These are phyloP conservation scores for Mormyrops attenuatus DNA, from an alignment of 2,797 vertebrate genomes.

Conservation along the genomic window DNA sequence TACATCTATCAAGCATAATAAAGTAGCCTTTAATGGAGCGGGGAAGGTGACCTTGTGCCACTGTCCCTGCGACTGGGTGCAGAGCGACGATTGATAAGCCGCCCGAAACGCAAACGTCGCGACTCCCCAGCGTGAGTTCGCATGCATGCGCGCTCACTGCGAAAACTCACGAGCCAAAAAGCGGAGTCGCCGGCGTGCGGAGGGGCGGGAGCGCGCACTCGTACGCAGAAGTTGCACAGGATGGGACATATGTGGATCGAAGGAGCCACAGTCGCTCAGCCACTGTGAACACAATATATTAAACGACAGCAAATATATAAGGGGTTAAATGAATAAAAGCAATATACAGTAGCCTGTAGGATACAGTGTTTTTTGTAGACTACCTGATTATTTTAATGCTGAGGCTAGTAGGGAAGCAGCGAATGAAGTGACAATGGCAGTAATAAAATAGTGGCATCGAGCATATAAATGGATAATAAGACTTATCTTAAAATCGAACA, in stretches of 20 bases:
- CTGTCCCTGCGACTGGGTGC: constrained; percentile 43
- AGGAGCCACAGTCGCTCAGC: background rate
- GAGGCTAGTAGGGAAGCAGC: background rate
- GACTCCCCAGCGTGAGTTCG: background rate
- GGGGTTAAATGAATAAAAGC: background rate
- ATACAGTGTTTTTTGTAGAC: background rate
- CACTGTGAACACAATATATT: background rate
- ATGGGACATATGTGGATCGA: background rate
- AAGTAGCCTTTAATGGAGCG: constrained; percentile 54
- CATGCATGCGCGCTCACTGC: background rate
- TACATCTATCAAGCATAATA: constrained; percentile 58
- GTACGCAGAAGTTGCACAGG: background rate
- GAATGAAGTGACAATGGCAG: background rate
- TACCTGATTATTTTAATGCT: background rate
- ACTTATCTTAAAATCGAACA: background rate
- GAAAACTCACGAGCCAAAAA: background rate
- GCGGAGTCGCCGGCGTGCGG: background rate
- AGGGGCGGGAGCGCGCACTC: background rate
- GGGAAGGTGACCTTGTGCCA: constrained; percentile 40
- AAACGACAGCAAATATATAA: background rate
- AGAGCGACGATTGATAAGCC: background rate
- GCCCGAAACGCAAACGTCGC: background rate
- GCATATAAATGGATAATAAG: background rate
- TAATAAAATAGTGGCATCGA: background rate
- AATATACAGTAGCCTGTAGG: background rate